Evolutionary conservation across 2,888 invertebrate species (phyloP).

Genomic region (Agonopterix arenella): DNA sequence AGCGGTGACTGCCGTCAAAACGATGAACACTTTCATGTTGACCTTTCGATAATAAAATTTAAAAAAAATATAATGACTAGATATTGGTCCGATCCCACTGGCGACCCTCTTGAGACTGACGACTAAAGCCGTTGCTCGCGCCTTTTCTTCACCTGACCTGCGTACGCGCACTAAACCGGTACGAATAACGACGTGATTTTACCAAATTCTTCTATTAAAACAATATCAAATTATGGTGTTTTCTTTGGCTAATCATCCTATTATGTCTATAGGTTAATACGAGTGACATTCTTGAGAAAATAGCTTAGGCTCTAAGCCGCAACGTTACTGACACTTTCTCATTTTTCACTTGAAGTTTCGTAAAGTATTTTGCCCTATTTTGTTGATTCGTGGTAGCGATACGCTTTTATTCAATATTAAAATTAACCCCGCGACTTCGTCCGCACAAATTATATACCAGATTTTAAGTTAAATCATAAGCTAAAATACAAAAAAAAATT

Average conservation of each 20-base stretch:
- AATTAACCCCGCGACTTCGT: too few species aligned
- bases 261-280: conserved; percentile 15
- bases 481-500: too few species aligned
- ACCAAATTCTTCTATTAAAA: conserved; percentile 54
- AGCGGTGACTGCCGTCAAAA: conserved; percentile 60
- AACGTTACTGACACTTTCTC: not conserved
- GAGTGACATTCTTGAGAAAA: not conserved
- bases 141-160: conserved; percentile 66
- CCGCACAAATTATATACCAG: too few species aligned
- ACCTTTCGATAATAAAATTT: conserved; percentile 49
- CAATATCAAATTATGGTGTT: conserved; percentile 42
- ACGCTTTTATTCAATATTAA: too few species aligned
- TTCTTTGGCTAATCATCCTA: conserved; percentile 24
- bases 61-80: conserved; percentile 63
- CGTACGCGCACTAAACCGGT: conserved; percentile 63
- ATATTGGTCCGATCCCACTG: conserved; percentile 62
- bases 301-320: not conserved
- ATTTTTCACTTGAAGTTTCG: not conserved
- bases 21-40: conserved; percentile 75
- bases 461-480: too few species aligned
- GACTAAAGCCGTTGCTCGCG: conserved; percentile 53
- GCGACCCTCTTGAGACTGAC: conserved; percentile 69
- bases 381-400: too few species aligned
- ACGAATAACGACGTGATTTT: conserved; percentile 55
- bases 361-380: too few species aligned